These are phyloP conservation scores for Pterobdella sp. DNA, from an alignment of 2,888 invertebrate species.

Conservation along the genomic window DNA sequence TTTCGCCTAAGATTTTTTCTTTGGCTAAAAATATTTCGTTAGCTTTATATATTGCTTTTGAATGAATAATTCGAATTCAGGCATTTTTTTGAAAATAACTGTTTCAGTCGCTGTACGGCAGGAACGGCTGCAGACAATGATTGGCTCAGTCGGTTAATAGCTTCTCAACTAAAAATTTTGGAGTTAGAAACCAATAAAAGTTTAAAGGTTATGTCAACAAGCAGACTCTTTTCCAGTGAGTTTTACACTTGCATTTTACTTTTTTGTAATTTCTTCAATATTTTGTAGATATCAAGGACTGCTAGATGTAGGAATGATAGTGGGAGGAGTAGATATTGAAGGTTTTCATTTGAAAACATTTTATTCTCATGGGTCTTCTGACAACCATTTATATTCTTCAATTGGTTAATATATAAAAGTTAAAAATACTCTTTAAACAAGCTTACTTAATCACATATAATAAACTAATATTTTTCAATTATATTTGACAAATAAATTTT, in stretches of 20 bases:
- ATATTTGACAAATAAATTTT: neutral
- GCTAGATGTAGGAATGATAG: constrained; percentile 23
- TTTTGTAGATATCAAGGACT: constrained; percentile 19
- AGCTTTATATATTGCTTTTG: neutral
- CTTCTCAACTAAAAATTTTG: constrained; percentile 17
- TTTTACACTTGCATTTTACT: neutral
- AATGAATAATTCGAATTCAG: neutral
- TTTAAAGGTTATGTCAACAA: neutral
- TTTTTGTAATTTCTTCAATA: neutral
- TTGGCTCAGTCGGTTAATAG: constrained; percentile 19
- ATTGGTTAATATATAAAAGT: constrained; percentile 20
- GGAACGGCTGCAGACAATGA: constrained; percentile 22
- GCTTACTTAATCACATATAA: neutral
- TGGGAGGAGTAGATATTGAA: constrained; percentile 22
- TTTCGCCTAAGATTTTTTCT: constrained; percentile 3
- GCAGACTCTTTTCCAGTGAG: no score
- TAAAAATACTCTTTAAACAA: no score
- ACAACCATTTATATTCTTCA: constrained; percentile 19
- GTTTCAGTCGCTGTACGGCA: constrained; percentile 14
- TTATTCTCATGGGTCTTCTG: constrained; percentile 27
- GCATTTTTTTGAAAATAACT: neutral
- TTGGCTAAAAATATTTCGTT: constrained; percentile 22
- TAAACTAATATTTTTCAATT: neutral
- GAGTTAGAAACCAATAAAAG: constrained; percentile 22
- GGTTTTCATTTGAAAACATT: constrained; percentile 17